Percentiles rank a stretch among this genome's conserved stretches.
phyloP scores from a whole-genome alignment of 2,797 vertebrate species.

The Sebastes matsubarae region DNA sequence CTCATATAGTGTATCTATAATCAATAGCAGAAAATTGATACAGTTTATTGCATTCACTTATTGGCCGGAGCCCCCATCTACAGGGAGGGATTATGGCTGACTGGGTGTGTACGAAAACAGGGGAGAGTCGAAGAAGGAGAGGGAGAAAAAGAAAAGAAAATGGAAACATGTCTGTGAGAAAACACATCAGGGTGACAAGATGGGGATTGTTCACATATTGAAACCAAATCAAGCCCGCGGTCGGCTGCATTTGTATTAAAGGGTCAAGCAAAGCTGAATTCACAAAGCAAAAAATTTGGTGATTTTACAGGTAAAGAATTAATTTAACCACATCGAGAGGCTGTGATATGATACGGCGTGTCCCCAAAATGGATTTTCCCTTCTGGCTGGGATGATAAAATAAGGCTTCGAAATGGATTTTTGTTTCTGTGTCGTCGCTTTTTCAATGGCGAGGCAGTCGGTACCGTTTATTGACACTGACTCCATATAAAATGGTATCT shows the following conservation, averaged over 20 bases:
- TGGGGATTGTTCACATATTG: conserved; percentile 34
- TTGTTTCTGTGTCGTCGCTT: conserved; percentile 62
- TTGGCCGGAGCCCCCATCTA: conserved; percentile 66
- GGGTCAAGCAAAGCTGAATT: conserved; percentile 52
- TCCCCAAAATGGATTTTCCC: conserved; percentile 70
- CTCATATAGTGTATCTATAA: conserved; percentile 62
- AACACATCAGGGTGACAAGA: conserved; percentile 54
- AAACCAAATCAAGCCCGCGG: conserved; percentile 22
- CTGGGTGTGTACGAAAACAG: conserved; percentile 77
- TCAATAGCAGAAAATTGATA: conserved; percentile 76
- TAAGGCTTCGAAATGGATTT: conserved; percentile 70
- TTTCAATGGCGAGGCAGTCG: conserved; percentile 56
- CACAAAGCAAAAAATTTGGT: conserved; percentile 35
- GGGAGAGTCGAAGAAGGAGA: conserved; percentile 64
- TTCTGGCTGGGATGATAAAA: conserved; percentile 71
- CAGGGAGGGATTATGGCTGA: conserved; percentile 77
- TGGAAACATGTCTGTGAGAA: conserved; percentile 67
- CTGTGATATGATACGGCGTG: conserved; percentile 52
- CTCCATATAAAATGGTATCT: conserved; percentile 76
- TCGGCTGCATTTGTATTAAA: conserved; percentile 46
- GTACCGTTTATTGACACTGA: conserved; percentile 71
- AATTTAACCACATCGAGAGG: conserved; percentile 47
- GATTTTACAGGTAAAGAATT: conserved; percentile 63
- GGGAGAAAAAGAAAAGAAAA: conserved; percentile 70
- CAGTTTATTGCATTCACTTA: conserved; percentile 75